Evolutionary conservation across 2,113 vertebrate genomes (phyloP), one percentile per base, ranked within the genome.

Genomic region (Leptosomus discolor): DNA sequence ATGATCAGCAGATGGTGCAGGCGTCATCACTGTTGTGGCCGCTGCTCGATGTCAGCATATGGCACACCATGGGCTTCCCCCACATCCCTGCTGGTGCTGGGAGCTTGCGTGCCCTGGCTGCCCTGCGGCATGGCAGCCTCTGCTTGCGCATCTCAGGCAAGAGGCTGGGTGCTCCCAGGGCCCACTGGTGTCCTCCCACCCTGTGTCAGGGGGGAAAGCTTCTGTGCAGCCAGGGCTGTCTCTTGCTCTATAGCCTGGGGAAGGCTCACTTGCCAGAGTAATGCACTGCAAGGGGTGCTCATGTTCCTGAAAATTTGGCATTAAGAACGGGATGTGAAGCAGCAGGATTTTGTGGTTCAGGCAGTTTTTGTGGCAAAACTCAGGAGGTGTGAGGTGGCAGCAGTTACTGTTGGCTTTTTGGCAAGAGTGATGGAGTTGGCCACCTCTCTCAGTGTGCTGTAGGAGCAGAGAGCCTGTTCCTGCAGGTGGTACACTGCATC

Each of bases 41-140:
- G 1, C 97, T 85, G 96, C 96, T 93, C 41, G 20, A 24, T 96
- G 94, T 90, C 58, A 41, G 67, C 57, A 90, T 58, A 89, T 22
- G 37, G 94, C 78, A 91, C 11, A 5, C 27, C 68, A 5, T 8
- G 27, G 53, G 8, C 56, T 67, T 63, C 16, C 36, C 34, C 36
- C 8, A 4, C 1, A 3, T 86, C 43, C 60, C 56, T n/a, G 26
- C 32, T 36, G 56, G 26, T 58, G 23, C 30, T 65, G 36, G 71
- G 24, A 78, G 16, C 46, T 54, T 30, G 39, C 4, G 1, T 39
- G 21, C 8, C 36, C 32, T 1, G 0, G 3, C 34, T 87, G 41
- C 78, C 41, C 61, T 56, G 73, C 0, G 4, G 21, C n/a, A 26
- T n/a, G 39, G 45, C 18, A 2, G 22, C 32, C 26, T 76, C 58